A percentile compares a stretch with the other conserved stretches of the same genome.
phyloP scores from a whole-genome alignment of 2,113 vertebrate genomes.

The Parotia lawesii region DNA sequence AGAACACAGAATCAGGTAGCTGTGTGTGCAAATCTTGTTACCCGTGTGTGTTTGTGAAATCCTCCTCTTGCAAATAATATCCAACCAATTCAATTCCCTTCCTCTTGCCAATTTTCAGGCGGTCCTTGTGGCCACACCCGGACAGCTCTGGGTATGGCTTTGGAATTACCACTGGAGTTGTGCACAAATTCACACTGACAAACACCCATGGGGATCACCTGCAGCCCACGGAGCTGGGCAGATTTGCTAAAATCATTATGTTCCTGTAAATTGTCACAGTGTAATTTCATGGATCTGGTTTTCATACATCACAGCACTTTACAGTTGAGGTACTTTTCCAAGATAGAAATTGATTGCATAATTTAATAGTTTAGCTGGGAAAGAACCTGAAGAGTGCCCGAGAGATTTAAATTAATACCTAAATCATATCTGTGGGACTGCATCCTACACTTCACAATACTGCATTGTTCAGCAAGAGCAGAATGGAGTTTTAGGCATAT shows the following conservation, averaged over 20 bases:
- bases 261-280: conserved; percentile 38
- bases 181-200: background rate
- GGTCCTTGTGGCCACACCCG: background rate
- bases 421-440: conserved; percentile 44
- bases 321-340: conserved; percentile 49
- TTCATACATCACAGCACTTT: conserved; percentile 56
- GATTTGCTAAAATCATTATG: conserved; percentile 49
- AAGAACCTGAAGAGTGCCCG: background rate
- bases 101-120: background rate
- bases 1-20: background rate
- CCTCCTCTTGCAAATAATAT: background rate
- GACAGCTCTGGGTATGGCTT: background rate
- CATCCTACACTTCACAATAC: conserved; percentile 16
- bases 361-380: conserved; percentile 56
- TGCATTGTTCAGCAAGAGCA: conserved; percentile 32
- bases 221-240: background rate
- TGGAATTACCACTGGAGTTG: background rate
- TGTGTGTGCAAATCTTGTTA: background rate
- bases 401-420: conserved; percentile 59
- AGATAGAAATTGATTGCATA: conserved; percentile 55
- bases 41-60: background rate
- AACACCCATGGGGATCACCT: background rate
- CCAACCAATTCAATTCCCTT: background rate
- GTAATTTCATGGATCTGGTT: conserved; percentile 58
- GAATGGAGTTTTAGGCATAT: conserved; percentile 5